Evolutionary conservation across 2,797 vertebrate genomes (phyloP).

Genomic region (Astyanax mexicanus): DNA sequence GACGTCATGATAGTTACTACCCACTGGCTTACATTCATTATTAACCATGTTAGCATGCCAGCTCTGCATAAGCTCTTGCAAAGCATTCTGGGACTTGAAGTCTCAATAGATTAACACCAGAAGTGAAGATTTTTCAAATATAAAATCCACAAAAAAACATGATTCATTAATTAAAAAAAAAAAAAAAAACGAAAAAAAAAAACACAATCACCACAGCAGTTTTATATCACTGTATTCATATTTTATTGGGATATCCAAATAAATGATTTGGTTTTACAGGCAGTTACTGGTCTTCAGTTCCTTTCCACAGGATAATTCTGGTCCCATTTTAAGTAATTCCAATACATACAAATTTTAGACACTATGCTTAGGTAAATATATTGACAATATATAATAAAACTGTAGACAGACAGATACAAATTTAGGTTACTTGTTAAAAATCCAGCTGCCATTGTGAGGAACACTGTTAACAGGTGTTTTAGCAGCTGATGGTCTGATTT

Average conservation of each 20-base stretch:
- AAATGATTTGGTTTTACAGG: conserved; percentile 65
- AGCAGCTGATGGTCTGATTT: conserved; percentile 36
- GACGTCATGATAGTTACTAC: no score
- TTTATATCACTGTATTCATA: conserved; percentile 59
- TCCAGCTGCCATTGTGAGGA: conserved; percentile 67
- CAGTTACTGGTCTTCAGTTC: conserved; percentile 46
- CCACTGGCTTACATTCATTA: no score
- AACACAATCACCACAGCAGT: background rate
- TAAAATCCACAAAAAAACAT: background rate
- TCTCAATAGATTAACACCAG: no score
- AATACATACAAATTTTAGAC: background rate
- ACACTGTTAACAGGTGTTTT: conserved; percentile 11
- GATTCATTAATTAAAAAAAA: background rate
- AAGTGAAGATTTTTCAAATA: no score
- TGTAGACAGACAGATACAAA: background rate
- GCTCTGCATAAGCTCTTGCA: background rate
- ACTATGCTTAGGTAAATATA: background rate
- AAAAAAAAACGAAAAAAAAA: no score
- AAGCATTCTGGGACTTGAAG: conserved; percentile 36
- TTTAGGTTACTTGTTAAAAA: conserved; percentile 44
- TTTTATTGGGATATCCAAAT: conserved; percentile 47
- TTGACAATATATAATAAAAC: background rate
- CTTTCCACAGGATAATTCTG: conserved; percentile 24
- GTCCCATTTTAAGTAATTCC: conserved; percentile 18
- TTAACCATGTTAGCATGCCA: no score